phyloP scores from a whole-genome alignment of 2,113 vertebrate species.

The Dipodomys merriami region DNA sequence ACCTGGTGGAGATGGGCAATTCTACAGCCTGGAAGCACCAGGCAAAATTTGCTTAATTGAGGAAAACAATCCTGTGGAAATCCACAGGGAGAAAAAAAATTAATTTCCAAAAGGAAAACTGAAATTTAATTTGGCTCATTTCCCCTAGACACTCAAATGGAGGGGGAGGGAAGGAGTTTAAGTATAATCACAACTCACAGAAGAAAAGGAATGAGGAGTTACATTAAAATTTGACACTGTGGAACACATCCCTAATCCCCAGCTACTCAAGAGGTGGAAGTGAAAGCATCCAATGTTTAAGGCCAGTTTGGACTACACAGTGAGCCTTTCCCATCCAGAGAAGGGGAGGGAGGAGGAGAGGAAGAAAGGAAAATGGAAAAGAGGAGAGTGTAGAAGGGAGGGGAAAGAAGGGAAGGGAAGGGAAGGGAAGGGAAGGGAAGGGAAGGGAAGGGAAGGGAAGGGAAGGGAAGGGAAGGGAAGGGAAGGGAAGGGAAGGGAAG shows the following conservation, averaged over 20 bases:
- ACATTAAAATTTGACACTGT: too few species aligned
- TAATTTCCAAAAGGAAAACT: constrained; percentile 49
- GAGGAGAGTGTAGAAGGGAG: too few species aligned
- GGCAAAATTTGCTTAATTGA: constrained; percentile 7
- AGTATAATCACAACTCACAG: not conserved
- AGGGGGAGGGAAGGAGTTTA: not conserved
- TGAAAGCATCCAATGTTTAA: not conserved
- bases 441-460: too few species aligned
- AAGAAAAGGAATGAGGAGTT: not conserved
- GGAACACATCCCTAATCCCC: not conserved
- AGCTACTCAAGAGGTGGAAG: not conserved
- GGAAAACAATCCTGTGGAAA: not conserved
- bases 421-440: too few species aligned
- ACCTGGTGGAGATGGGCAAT: not conserved
- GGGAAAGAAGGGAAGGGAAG: rapidly evolving
- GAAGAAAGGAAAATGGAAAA: too few species aligned
- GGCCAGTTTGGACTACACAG: not conserved
- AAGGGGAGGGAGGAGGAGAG: too few species aligned
- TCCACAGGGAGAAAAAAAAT: not conserved
- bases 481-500: too few species aligned
- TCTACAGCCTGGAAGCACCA: not conserved
- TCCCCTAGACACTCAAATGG: constrained; percentile 16
- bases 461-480: not conserved
- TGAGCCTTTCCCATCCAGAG: too few species aligned
- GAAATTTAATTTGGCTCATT: constrained; percentile 38